Base-by-base conservation (phyloP, 2,113 vertebrate genomes). In the Cryptotis parvus region DNA sequence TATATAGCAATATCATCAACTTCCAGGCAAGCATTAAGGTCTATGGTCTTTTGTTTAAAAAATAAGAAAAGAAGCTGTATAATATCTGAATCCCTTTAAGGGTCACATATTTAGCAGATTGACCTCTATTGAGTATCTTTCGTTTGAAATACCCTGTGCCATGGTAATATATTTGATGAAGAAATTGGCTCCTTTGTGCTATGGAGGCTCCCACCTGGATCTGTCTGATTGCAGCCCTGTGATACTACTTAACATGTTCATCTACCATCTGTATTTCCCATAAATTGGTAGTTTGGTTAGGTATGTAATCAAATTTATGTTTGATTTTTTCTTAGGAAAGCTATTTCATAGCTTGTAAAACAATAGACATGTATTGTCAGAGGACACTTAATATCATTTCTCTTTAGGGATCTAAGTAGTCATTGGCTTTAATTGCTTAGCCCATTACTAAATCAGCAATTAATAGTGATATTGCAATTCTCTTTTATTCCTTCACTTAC, bases 281-380 rank as follows among this genome's bases (percentile, higher is more conserved):
- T 72, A 72, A 70, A n/a, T 43, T 75, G 26, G 14, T 39, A 31
- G 52, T 85, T 89, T 87, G 31, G 39, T 26, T 88, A 33, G 86
- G 22, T 72, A 35, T 93, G 92, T 79, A 86, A 77, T 41, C 45
- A 78, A 31, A 80, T 92, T 90, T 75, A 90, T 35, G 4, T 33
- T 92, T 84, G 22, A 69, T 65, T 87, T 80, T 84, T 75, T 65
- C 10, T 29, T 82, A 26, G 52, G 70, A 88, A 70, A 63, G 49
- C n/a, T 35, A n/a, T 66, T 52, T 78, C 31, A 8, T 39, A 65
- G 78, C 31, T 26, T 61, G 18, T 33, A 58, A 58, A 58, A 58
- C 45, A 58, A 58, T 20, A 58, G 43, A 35, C 37, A 41, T 72
- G 0, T 29, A 41, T 27, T 68, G 1, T 88, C 33, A 69, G 72